phyloP scores from a whole-genome alignment of 2,888 invertebrate genomes.

The Belgica antarctica region DNA sequence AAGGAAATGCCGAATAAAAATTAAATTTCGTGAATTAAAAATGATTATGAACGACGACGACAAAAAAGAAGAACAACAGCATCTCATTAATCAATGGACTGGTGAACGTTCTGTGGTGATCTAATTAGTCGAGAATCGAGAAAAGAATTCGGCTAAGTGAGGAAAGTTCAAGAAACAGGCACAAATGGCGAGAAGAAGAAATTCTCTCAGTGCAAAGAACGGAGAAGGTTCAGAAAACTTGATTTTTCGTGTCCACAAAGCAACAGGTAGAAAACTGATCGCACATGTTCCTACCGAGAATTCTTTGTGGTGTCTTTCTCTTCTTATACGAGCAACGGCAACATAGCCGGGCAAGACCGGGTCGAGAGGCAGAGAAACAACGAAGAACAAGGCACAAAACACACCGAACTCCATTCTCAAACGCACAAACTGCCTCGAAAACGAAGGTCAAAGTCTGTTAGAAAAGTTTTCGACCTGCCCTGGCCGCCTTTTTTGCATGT shows the following conservation, averaged over 20 bases:
- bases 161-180: background rate
- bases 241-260: conserved; percentile 4
- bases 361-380: background rate
- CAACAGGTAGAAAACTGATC: conserved; percentile 18
- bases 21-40: background rate
- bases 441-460: conserved; percentile 26
- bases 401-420: background rate
- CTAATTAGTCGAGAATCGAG: no score
- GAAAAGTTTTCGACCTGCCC: conserved; percentile 16
- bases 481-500: no score
- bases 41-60: no score
- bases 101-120: background rate
- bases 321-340: background rate
- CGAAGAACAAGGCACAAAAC: background rate
- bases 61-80: background rate
- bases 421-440: conserved; percentile 15
- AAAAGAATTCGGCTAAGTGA: background rate
- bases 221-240: background rate
- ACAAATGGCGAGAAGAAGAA: background rate
- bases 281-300: background rate
- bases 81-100: conserved; percentile 18
- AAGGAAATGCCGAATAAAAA: conserved; percentile 24
- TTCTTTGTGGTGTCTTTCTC: background rate
- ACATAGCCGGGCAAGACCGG: no score
- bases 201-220: background rate